Evolutionary conservation across 2,113 vertebrate species (phyloP), one percentile per base, ranked within the genome.

Genomic region (Leucopsar rothschildi): DNA sequence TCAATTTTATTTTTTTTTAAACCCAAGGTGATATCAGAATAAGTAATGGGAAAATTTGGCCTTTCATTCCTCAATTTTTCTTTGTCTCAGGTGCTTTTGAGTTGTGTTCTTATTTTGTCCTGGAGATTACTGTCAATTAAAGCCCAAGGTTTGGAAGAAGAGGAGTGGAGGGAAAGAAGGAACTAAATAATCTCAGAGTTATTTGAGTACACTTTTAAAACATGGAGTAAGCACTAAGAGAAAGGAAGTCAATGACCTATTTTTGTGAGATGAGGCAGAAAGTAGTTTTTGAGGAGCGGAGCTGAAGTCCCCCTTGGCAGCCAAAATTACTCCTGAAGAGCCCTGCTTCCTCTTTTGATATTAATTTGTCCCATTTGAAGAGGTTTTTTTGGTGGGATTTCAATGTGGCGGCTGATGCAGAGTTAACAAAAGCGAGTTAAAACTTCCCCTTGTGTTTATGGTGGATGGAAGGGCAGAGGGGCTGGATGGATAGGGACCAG

Each of bases 181-280:
- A 86, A 90, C 53, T 93, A 88, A 60, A 44, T 47, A 2, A 2
- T 33, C 18, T 82, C 33, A 23, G 60, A 49, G 25, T 86, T 88
- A 70, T 80, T 90, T 86, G 12, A 56, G 23, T 81, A 28, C 31
- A 59, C 29, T 73, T 87, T 52, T 27, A 81, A 92, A 86, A 64
- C 16, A 45, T 16, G 33, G 53, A 92, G 49, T 71, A 92, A 90
- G 77, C 80, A 82, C 69, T 61, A 78, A 91, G 35, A 76, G 86
- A 90, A 90, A 73, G 91, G 90, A 89, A 91, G 70, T 90, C 72
- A 82, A 65, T 42, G 70, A 52, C 24, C 31, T 87, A 16, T 78
- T 91, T 92, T 72, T 65, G 24, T 55, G 28, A 63, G 50, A 86
- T 2, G 5, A 92, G 56, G 31, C 33, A 70, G 35, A 71, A 23